Evolutionary conservation across 2,797 vertebrate species (phyloP), one percentile per base, ranked within the genome.

Genomic region (Phrynocephalus guinanensis): DNA sequence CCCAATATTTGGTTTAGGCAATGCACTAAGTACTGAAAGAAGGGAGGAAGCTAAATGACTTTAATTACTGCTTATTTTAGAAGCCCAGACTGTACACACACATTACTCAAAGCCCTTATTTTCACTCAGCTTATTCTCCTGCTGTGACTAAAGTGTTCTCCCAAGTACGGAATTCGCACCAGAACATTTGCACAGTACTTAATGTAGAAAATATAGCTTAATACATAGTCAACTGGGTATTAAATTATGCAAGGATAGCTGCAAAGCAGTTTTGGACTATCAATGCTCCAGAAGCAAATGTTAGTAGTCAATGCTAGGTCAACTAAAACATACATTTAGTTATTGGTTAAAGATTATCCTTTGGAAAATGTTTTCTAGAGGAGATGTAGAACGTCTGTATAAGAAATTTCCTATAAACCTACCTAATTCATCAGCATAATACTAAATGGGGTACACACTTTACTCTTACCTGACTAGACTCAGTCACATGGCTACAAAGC

Each of bases 61-160:
- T 48, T 83, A 93, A 89, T 86, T 84, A 83, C 70, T 82, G 52
- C 87, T 94, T 88, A 82, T 89, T 93, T 91, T 56, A 89, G 92
- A 90, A 91, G 81, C 38, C 50, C 56, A 86, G 89, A 78, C 86
- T 90, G 87, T 1, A 72, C 66, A 79, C 56, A 67, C 38, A 68
- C 56, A 89, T 60, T 88, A 90, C 48, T 92, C 81, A 91, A 90
- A 92, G 87, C 10, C 33, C 24, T 79, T 86, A 82, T 86, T 89
- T 93, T 92, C 33, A 87, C 76, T 93, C 87, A 44, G 6, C 63
- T 87, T 89, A 88, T 87, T 88, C 90, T 87, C 72, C 67, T 88
- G 50, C 87, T 73, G 63, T 76, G 82, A 85, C 79, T 92, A 91
- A 87, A 92, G n/a, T 67, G 82, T 67, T 81, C 75, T 91, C 67